Conservation (phyloP, 2,113 vertebrate species). For the Acinonyx jubatus region DNA sequence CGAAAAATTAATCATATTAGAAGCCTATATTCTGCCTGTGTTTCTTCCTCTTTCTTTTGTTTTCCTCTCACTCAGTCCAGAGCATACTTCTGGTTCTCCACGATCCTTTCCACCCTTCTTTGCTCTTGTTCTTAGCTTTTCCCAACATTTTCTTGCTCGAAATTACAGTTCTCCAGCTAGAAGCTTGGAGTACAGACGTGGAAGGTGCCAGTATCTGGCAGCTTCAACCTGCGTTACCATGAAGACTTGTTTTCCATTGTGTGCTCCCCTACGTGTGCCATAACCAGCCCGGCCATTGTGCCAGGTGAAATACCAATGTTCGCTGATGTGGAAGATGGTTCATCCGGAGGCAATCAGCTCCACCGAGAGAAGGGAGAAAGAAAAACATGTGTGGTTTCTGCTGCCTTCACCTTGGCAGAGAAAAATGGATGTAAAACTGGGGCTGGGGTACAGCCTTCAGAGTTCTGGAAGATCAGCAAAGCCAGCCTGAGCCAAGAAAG, state of each 20-base stretch:
- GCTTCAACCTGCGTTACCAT: rapidly evolving
- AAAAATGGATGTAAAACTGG: slow-evolving; percentile 39
- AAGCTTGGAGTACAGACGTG: neutral
- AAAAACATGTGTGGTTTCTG: slow-evolving; percentile 29
- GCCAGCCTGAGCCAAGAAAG: slow-evolving; percentile 77
- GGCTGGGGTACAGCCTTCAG: slow-evolving; percentile 61
- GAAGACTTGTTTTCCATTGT: slow-evolving; percentile 24
- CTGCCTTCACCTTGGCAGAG: slow-evolving; percentile 52
- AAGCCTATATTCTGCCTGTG: neutral
- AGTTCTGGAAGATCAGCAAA: slow-evolving; percentile 51
- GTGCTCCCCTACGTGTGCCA: rapidly evolving
- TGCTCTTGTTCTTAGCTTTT: neutral
- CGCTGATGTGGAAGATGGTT: neutral
- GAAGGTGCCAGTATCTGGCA: neutral
- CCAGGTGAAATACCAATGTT: slow-evolving; percentile 29
- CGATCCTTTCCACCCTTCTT: neutral
- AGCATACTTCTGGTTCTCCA: neutral
- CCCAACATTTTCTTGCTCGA: neutral
- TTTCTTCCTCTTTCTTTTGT: neutral
- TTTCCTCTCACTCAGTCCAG: neutral
- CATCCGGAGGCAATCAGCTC: neutral
- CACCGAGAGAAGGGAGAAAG: neutral
- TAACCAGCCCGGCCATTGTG: neutral
- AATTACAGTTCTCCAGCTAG: neutral
- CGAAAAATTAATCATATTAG: neutral